Base-by-base conservation (phyloP, 2,888 invertebrate genomes). In the Sphaerophoria taeniata region DNA sequence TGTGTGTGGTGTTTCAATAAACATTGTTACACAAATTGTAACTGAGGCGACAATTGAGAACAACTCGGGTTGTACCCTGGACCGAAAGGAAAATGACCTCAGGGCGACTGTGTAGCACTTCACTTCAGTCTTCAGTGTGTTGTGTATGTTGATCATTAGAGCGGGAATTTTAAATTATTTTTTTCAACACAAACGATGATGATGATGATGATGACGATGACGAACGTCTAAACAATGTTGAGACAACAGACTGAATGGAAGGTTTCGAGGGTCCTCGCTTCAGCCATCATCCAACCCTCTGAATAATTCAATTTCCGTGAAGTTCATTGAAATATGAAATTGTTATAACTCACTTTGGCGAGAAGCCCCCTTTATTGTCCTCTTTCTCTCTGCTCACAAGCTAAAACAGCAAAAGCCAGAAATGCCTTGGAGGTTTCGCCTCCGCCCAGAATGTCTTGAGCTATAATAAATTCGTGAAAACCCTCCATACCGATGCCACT, bases 31-130 rank as follows among this genome's bases (percentile, higher is more conserved):
- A 53, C 36, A 80, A 84, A 77, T 72, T 81, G 85, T 65, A 36
- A 53, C 70, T 36, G 70, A 45, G 73, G 81, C 76, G 85, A 81
- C 81, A 76, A 85, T 81, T 76, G 85, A 45, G 69, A 49, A 77
- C 72, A 71, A 63, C 70, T 73, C 61, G 58, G 75, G 73, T 14
- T 47, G 43, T 53, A 47, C 51, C 90, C 89, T 90, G 88, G 39
- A 39, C 43, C 11, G 88, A 88, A 6, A 60, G n/a, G 88, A 88
- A 89, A 89, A 89, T 90, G 88, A 88, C 89, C 87, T 87, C 63
- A 6, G 14, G 76, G 81, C 71, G 24, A 53, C 24, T 24, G n/a
- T 53, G 65, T 53, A 73, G 70, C 65, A 78, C 83, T 84, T 79
- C 63, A 81, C 33, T 24, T 24, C 24, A 24, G 24, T 43, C 33